These are phyloP conservation scores for Leptodactylus fallax DNA, from an alignment of 2,797 vertebrate genomes.

Conservation along the genomic window DNA sequence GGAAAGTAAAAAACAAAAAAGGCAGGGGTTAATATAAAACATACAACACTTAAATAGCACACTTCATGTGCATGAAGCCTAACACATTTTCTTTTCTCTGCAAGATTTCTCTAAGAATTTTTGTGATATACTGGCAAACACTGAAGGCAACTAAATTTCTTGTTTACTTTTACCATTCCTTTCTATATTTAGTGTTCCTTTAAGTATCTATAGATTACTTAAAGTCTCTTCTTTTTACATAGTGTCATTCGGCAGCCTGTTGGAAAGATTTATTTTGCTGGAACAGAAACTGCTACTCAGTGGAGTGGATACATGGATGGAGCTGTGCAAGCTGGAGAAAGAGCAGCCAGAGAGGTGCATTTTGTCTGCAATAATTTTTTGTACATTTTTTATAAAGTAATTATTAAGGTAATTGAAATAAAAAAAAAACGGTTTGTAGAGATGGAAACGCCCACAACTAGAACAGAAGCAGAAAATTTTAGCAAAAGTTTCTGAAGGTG, in stretches of 20 bases:
- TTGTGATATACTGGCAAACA: too few species aligned
- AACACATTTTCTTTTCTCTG: too few species aligned
- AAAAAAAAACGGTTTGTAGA: background rate
- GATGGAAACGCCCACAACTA: background rate
- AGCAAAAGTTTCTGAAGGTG: background rate
- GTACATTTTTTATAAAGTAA: background rate
- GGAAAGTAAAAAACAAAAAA: background rate
- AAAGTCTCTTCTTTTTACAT: slow-evolving; percentile 64
- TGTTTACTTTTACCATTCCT: too few species aligned
- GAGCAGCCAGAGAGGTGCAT: slow-evolving; percentile 81
- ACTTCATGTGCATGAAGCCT: too few species aligned
- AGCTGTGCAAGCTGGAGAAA: slow-evolving; percentile 79
- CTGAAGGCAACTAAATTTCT: too few species aligned
- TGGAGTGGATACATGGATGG: slow-evolving; percentile 85
- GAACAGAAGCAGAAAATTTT: background rate
- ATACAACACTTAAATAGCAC: too few species aligned
- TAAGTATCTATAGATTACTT: background rate
- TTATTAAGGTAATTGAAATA: background rate
- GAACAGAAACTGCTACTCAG: slow-evolving; percentile 79
- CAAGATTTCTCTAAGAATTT: too few species aligned
- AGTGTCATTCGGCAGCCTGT: slow-evolving; percentile 79
- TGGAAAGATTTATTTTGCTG: slow-evolving; percentile 79
- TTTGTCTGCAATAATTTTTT: background rate
- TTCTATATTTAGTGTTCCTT: background rate
- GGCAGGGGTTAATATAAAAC: too few species aligned